Base-by-base conservation (phyloP, 2,797 vertebrate genomes). In the Decapterus maruadsi region DNA sequence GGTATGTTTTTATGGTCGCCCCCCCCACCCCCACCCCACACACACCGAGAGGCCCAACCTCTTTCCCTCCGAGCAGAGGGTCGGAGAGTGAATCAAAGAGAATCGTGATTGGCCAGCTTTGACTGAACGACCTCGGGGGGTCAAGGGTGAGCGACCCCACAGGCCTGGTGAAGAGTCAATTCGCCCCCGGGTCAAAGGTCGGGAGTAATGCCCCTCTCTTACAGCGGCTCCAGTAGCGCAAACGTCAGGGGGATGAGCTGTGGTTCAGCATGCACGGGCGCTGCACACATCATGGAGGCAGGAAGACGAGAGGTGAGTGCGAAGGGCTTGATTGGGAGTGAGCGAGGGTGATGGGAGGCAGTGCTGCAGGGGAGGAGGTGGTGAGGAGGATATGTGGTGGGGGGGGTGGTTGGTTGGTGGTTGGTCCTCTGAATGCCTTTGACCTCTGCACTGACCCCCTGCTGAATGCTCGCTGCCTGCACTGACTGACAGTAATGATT, bases 401-500 rank as follows among this genome's bases (percentile, higher is more conserved):
- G 72, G 68, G 80, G 58, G 63, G 63, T n/a, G n/a, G n/a, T n/a
- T n/a, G 79, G 60, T 70, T 7, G 83, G 74, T 80, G 75, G 82
- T 85, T 89, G 91, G 86, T 90, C 84, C 89, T 94, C 91, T 90
- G 91, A 94, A 95, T 94, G 93, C 80, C 88, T 94, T 94, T 95
- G 94, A 95, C 94, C 93, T 83, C 83, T 85, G 72, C 54, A 84
- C 87, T 91, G 93, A 94, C 93, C 90, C 84, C 77, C 60, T 60
- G 81, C 90, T 78, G 89, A 91, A 87, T 2, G 51, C 70, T 75
- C 77, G 65, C 77, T 68, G 48, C 57, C 50, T 65, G 68, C 71
- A 77, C 77, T 82, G 63, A 64, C 79, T 81, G 83, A 90, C 81
- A 91, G 85, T 90, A 84, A 88, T 87, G 80, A 80, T 62, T 82